Base-by-base conservation (phyloP, 2,888 invertebrate species). In the Cheilosia grossa region DNA sequence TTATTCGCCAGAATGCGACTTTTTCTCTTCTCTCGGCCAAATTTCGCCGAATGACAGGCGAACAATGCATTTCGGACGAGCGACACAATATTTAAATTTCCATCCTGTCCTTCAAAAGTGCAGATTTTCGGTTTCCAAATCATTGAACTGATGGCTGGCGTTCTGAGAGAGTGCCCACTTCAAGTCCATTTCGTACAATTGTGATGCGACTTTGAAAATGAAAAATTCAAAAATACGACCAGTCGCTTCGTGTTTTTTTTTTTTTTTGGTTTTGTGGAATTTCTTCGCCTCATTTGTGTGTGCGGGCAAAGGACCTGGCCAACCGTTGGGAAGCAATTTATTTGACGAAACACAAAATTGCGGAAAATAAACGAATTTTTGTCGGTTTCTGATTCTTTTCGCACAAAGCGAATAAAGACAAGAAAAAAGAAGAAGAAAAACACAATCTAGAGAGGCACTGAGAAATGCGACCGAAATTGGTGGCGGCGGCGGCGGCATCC, bases 61-160 rank as follows among this genome's bases (percentile, higher is more conserved):
- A 77, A 85, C 80, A 85, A 85, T 85, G 75, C 64, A 37, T 51
- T 51, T 58, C 51, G 13, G 44, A 66, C 64, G 37, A 53, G 59
- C 59, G 53, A 66, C 61, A 83, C 66, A 87, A 87, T 87, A 88
- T 87, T 87, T 87, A 87, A 87, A 89, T 88, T 88, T 88, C 87
- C 86, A 88, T 87, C 78, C 88, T 89, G 90, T 90, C 90, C 89
- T 88, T 90, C 90, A 91, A 89, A 91, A 90, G 90, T 89, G 89
- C 90, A 90, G 90, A 90, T 90, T 90, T 90, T 89, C 89, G 59
- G 87, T 89, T 91, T 91, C 90, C 90, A 89, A 90, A 89, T 89
- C 90, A 91, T 82, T 91, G 90, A 91, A 73, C 69, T 74, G 67
- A 56, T 70, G 78, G 44, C 17, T 70, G 49, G 13, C 44, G 47